phyloP scores from a whole-genome alignment of 1,140 invertebrate genomes.

The Apis dorsata region DNA sequence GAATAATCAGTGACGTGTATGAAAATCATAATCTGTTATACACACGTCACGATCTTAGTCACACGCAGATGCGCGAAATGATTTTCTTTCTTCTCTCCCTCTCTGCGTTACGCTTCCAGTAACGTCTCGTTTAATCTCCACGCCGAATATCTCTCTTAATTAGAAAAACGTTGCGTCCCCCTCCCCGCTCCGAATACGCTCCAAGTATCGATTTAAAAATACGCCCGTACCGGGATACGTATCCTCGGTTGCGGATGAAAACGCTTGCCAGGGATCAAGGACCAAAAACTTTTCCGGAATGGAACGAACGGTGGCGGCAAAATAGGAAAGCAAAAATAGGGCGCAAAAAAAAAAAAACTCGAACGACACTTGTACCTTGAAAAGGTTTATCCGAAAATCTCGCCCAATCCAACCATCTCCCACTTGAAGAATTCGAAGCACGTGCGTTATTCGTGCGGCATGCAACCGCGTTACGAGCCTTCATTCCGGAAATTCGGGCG shows the following conservation, averaged over 20 bases:
- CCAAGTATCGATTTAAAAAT: too few relatives aligned
- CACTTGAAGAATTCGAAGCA: neutral
- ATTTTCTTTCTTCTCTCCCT: slow-evolving; percentile 26
- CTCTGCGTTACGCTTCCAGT: slow-evolving; percentile 10
- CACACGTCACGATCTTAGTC: slow-evolving; percentile 31
- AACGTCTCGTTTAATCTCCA: slow-evolving; percentile 43
- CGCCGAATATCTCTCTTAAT: slow-evolving; percentile 26
- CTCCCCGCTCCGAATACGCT: neutral
- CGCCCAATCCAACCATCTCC: too few relatives aligned
- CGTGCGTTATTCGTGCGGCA: neutral
- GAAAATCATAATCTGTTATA: slow-evolving; percentile 49
- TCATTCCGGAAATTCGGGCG: neutral
- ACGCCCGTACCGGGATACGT: too few relatives aligned
- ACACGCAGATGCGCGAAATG: slow-evolving; percentile 37
- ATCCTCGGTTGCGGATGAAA: too few relatives aligned
- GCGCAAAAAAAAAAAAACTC: too few relatives aligned
- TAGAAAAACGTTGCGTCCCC: neutral
- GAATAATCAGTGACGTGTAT: slow-evolving; percentile 40
- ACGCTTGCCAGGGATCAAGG: too few relatives aligned
- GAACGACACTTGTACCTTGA: too few relatives aligned
- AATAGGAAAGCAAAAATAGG: too few relatives aligned
- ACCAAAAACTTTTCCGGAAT: too few relatives aligned
- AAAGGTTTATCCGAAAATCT: too few relatives aligned
- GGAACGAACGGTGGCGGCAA: too few relatives aligned
- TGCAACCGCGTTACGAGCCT: neutral